Conservation (phyloP, 2,113 vertebrate species). For the Colinus virginianus region DNA sequence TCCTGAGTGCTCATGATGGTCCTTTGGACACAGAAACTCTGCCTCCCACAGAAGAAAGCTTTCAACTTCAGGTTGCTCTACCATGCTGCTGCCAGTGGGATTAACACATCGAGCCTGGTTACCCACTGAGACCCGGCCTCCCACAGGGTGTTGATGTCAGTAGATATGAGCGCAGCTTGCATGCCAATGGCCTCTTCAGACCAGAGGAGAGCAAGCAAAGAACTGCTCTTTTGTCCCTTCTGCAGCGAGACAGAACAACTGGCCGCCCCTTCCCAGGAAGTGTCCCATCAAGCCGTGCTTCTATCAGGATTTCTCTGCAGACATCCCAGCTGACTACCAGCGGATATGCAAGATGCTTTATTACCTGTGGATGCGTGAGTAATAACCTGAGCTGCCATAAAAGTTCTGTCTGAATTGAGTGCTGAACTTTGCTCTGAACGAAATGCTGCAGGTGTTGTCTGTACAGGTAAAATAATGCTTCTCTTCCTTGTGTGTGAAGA, state of each 20-base stretch:
- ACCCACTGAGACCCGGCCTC: background rate
- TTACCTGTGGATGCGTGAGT: slow-evolving; percentile 99
- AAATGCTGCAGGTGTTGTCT: background rate
- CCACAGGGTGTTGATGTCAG: background rate
- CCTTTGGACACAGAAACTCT: background rate
- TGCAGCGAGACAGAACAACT: slow-evolving; percentile 93
- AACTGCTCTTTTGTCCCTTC: background rate
- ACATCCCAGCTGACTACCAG: slow-evolving; percentile 93
- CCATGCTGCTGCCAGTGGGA: background rate
- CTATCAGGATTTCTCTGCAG: slow-evolving; percentile 95
- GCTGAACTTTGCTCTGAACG: background rate
- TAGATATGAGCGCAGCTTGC: rapidly evolving
- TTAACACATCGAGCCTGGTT: background rate
- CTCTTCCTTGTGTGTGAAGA: background rate
- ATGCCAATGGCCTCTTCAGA: rapidly evolving
- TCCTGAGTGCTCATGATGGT: background rate
- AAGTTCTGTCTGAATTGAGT: background rate
- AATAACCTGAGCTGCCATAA: background rate
- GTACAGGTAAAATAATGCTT: background rate
- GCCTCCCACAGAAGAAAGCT: background rate
- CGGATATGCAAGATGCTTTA: slow-evolving; percentile 95
- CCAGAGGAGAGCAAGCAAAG: background rate
- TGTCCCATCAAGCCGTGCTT: slow-evolving; percentile 94
- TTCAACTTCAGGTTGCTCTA: background rate
- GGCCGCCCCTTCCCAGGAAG: slow-evolving; percentile 90